Conservation (phyloP, 2,888 invertebrate species). For the Drosophila paramelanica region DNA sequence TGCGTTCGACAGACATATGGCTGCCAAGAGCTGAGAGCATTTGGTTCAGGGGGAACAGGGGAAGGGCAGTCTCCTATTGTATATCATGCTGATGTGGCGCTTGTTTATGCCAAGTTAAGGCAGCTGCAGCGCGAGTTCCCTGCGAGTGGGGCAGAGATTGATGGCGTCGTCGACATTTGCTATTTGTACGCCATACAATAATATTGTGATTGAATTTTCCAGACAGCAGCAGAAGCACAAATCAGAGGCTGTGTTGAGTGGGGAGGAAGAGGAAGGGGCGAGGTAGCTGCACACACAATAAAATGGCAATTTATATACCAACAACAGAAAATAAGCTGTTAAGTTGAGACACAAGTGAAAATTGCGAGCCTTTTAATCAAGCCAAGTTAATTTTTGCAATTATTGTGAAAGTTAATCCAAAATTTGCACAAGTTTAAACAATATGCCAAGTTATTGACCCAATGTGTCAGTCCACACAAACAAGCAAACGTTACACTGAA, state of each 20-base stretch:
- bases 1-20: constrained; percentile 16
- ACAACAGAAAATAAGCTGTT: constrained; percentile 66
- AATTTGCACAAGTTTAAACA: constrained; percentile 3
- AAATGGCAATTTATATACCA: constrained; percentile 63
- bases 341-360: constrained; percentile 22
- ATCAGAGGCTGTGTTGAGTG: background rate
- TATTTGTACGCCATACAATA: constrained; percentile 68
- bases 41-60: background rate
- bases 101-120: constrained; percentile 30
- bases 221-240: constrained; percentile 1
- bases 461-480: background rate
- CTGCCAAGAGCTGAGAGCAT: constrained; percentile 15
- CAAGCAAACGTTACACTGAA: background rate
- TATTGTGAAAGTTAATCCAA: constrained; percentile 3
- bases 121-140: constrained; percentile 26
- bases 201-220: constrained; percentile 74
- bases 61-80: constrained; percentile 5
- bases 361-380: constrained; percentile 27
- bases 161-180: constrained; percentile 60
- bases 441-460: constrained; percentile 13
- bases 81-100: constrained; percentile 19
- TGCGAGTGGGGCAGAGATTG: constrained; percentile 47
- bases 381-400: background rate
- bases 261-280: background rate
- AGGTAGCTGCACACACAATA: constrained; percentile 30